These are phyloP conservation scores for Caenorhabditis uteleia DNA, from an alignment of 2,888 invertebrate genomes.

Conservation along the genomic window DNA sequence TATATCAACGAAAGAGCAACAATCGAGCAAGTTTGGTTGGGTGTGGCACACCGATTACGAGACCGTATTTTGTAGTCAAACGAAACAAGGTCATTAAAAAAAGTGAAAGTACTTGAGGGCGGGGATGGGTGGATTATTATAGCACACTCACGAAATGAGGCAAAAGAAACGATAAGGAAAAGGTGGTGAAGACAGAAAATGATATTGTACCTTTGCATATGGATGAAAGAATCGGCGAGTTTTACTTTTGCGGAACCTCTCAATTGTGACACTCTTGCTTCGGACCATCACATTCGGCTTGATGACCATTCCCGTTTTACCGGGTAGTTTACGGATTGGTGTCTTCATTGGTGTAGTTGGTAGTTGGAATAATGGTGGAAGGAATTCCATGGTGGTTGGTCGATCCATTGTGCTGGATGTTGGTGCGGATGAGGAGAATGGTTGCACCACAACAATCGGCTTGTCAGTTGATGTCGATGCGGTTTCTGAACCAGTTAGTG, in stretches of 20 bases:
- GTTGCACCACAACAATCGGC: constrained; percentile 1
- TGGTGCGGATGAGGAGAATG: neutral
- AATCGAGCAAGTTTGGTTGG: too few relatives aligned
- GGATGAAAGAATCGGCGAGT: constrained; percentile 56
- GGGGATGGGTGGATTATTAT: too few relatives aligned
- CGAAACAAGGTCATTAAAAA: too few relatives aligned
- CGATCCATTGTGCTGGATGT: neutral
- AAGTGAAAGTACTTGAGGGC: too few relatives aligned
- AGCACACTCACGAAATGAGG: neutral
- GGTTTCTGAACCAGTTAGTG: constrained; percentile 4
- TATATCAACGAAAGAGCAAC: too few relatives aligned
- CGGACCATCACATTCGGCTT: constrained; percentile 31
- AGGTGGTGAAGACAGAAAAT: too few relatives aligned
- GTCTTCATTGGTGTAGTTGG: constrained; percentile 13
- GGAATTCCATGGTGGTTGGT: constrained; percentile 6
- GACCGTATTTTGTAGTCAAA: too few relatives aligned
- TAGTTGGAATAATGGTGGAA: neutral
- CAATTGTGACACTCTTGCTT: constrained; percentile 33
- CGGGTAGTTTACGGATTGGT: constrained; percentile 26
- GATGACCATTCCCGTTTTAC: constrained; percentile 39
- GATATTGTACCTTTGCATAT: constrained; percentile 46
- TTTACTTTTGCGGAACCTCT: constrained; percentile 41
- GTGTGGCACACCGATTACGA: too few relatives aligned
- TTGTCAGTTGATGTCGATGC: constrained; percentile 10
- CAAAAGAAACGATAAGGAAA: neutral